Evolutionary conservation across 2,888 invertebrate species (phyloP), one percentile per base, ranked within the genome.

Genomic region (Teleogryllus oceanicus): DNA sequence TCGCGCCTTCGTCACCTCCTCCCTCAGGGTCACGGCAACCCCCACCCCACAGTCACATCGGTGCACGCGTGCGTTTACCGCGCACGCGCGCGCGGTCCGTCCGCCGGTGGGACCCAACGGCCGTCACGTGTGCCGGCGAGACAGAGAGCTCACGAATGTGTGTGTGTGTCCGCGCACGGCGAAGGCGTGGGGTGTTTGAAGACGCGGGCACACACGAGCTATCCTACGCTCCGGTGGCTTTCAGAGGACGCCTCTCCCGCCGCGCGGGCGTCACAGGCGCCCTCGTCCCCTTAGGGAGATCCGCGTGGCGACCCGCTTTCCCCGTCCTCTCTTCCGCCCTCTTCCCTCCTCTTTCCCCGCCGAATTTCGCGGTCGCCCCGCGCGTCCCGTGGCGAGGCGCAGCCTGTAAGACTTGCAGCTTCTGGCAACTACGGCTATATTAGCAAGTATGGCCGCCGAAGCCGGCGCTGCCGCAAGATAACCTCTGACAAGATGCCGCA

Each of bases 141-240:
- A 37, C 37, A 37, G 37, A 37, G 37, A 37, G 37, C 37, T 4
- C 37, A 37, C 37, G 8, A 37, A 5, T 37, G 37, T 8, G 37
- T 37, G 37, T 18, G 62, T 62, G 62, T 62, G 3, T 62, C n/a
- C 62, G 62, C 62, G 62, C n/a, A 16, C 62, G 62, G 37, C 37
- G 37, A 5, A 37, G 1, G 10, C 37, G 37, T 8, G 0, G 37
- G n/a, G 62, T 18, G 62, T 62, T 10, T 62, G 13, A 62, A 62
- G 62, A 62, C 62, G 62, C 62, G 62, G 62, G 5, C 62, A 4
- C 13, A n/a, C 62, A 13, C 13, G 62, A 12, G 62, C 62, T 13
- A 62, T 62, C 62, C 62, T 62, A 62, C n/a, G 62, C 62, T 62
- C 62, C 62, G 62, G 62, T 62, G 62, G 62, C 62, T 62, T 62